Evolutionary conservation across 1,140 invertebrate species (phyloP).

Genomic region (Calliopsis andreniformis): DNA sequence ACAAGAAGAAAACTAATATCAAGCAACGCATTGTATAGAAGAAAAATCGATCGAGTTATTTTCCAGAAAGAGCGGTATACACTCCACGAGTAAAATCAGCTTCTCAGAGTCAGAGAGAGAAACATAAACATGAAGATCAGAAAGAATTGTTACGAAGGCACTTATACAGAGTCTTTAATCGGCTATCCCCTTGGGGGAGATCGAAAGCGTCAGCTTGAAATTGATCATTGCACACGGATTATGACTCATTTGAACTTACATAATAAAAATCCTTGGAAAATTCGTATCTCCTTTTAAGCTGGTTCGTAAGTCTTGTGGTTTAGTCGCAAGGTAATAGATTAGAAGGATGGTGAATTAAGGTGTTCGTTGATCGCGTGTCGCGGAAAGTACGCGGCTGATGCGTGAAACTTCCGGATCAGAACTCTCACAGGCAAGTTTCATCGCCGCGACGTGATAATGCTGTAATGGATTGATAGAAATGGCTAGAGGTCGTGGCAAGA

Average conservation of each 20-base stretch:
- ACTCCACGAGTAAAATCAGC: too few species aligned
- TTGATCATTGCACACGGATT: not conserved
- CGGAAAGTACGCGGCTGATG: not conserved
- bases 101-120: too few species aligned
- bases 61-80: not conserved
- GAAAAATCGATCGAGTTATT: slow-evolving; percentile 12
- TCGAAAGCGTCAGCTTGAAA: too few species aligned
- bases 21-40: not conserved
- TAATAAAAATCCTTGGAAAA: not conserved
- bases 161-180: too few species aligned
- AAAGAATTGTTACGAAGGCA: too few species aligned
- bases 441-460: slow-evolving; percentile 43
- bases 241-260: slow-evolving; percentile 3
- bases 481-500: slow-evolving; percentile 63
- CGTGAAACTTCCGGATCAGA: slow-evolving; percentile 13
- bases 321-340: not conserved
- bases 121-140: too few species aligned
- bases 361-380: too few species aligned
- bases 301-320: not conserved
- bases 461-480: slow-evolving; percentile 57
- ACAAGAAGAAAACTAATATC: not conserved
- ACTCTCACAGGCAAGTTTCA: slow-evolving; percentile 25
- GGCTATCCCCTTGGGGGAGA: too few species aligned
- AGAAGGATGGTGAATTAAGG: too few species aligned
- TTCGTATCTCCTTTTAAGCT: not conserved